These are phyloP conservation scores for Umimayanthus kanabou DNA, from an alignment of 92 coral and sea anemone genomes.

Conservation along the genomic window DNA sequence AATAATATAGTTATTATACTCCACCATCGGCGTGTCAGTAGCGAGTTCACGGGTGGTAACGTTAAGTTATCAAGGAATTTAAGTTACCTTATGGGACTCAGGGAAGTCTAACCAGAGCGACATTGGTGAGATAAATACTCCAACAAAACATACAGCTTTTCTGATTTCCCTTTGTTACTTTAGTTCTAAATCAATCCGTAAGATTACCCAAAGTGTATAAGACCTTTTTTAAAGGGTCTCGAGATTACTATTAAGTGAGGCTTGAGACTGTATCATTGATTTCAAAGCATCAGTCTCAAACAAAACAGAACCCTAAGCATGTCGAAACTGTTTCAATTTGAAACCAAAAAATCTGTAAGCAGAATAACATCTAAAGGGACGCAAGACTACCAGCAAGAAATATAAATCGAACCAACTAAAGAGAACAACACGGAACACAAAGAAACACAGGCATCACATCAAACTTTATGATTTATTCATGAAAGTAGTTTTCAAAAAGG, in stretches of 20 bases:
- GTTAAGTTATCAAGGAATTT: neutral
- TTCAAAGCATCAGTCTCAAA: slow-evolving; percentile 6
- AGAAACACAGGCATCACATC: slow-evolving; percentile 27
- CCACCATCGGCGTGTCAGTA: neutral
- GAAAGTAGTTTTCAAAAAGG: slow-evolving; percentile 19
- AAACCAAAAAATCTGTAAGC: neutral
- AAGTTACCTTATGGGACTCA: neutral
- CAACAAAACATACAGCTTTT: neutral
- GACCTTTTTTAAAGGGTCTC: neutral
- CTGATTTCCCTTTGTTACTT: neutral
- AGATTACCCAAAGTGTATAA: neutral
- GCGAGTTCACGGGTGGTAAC: slow-evolving; percentile 5
- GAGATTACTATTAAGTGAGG: neutral
- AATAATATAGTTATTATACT: slow-evolving; percentile 37
- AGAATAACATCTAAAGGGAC: neutral
- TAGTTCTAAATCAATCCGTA: neutral
- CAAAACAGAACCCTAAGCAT: neutral
- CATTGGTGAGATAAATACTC: neutral
- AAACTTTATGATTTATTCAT: slow-evolving; percentile 48
- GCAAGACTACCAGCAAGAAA: neutral
- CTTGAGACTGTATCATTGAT: neutral
- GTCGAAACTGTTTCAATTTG: neutral
- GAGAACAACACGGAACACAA: slow-evolving; percentile 37
- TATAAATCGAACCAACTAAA: neutral
- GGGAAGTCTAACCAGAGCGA: neutral